Percentiles rank a stretch among this genome's conserved stretches.
These are phyloP conservation scores for Karalla daura DNA, from an alignment of 2,797 vertebrate species.

Conservation along the genomic window DNA sequence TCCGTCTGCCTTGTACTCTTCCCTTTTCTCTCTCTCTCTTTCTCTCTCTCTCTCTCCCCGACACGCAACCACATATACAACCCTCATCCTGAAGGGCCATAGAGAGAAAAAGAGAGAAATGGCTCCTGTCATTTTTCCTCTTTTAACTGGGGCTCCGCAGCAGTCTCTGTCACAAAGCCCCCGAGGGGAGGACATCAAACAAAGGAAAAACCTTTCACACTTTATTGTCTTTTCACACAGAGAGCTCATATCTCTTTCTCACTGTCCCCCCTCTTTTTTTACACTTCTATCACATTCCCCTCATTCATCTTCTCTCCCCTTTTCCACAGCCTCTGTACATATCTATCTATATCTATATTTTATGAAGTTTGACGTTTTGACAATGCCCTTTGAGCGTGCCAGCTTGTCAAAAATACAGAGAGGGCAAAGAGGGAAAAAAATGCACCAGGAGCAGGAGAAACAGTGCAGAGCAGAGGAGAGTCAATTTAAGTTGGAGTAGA, in stretches of 20 bases:
- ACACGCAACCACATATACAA: slow-evolving; percentile 35
- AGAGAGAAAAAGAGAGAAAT: slow-evolving; percentile 74
- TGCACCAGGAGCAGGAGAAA: neutral
- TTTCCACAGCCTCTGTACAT: slow-evolving; percentile 26
- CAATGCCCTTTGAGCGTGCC: slow-evolving; percentile 61
- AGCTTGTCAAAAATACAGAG: slow-evolving; percentile 59
- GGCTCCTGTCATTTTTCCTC: slow-evolving; percentile 76
- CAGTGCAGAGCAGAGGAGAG: slow-evolving; percentile 19
- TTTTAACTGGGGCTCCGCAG: slow-evolving; percentile 72
- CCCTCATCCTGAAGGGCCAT: slow-evolving; percentile 64
- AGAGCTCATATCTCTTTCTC: slow-evolving; percentile 72
- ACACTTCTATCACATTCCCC: slow-evolving; percentile 62
- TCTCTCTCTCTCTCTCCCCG: slow-evolving; percentile 25
- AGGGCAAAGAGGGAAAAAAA: slow-evolving; percentile 19
- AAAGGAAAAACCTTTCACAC: slow-evolving; percentile 76
- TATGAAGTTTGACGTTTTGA: slow-evolving; percentile 71
- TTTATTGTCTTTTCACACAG: slow-evolving; percentile 80
- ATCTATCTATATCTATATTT: slow-evolving; percentile 68
- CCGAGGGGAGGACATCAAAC: slow-evolving; percentile 74
- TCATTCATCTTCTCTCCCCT: slow-evolving; percentile 50
- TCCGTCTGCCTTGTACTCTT: slow-evolving; percentile 41
- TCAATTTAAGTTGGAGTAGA: slow-evolving; percentile 26
- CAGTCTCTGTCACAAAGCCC: slow-evolving; percentile 72
- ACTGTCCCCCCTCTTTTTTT: slow-evolving; percentile 37
- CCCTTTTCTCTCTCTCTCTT: slow-evolving; percentile 22